These are phyloP conservation scores for Augiades crinisus DNA, from an alignment of 2,888 invertebrate species.

Conservation along the genomic window DNA sequence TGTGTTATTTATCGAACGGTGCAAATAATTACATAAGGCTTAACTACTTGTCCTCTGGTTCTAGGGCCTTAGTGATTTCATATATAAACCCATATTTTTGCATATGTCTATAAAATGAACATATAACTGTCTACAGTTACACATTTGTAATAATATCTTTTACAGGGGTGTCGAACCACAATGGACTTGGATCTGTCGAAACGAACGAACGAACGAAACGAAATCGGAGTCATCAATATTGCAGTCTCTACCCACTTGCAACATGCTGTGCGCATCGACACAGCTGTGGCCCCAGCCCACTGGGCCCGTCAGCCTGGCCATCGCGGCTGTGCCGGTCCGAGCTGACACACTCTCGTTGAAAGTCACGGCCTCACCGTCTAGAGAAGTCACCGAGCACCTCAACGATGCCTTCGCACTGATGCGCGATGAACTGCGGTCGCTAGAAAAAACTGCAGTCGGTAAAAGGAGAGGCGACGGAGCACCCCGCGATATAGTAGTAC, in stretches of 20 bases:
- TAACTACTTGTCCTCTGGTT: no score
- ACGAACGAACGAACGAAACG: conserved; percentile 85
- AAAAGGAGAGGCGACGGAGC: conserved; percentile 49
- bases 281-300: conserved; percentile 92
- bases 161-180: conserved; percentile 78
- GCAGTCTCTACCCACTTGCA: conserved; percentile 87
- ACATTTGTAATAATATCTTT: conserved; percentile 35
- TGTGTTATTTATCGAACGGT: no score
- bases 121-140: no score
- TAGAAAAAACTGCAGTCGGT: conserved; percentile 62
- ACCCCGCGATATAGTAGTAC: conserved; percentile 66
- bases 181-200: conserved; percentile 90
- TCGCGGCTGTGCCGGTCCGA: conserved; percentile 82
- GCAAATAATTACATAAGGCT: no score
- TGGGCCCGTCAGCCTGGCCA: conserved; percentile 84
- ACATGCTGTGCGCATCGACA: conserved; percentile 88
- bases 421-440: conserved; percentile 68
- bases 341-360: conserved; percentile 75
- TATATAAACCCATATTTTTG: no score
- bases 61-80: no score
- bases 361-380: conserved; percentile 57
- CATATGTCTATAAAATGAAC: no score
- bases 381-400: conserved; percentile 61
- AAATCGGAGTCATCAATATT: conserved; percentile 60
- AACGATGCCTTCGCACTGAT: conserved; percentile 75